These are phyloP conservation scores for Zaprionus vittiger DNA, from an alignment of 1,140 invertebrate species.

Conservation along the genomic window DNA sequence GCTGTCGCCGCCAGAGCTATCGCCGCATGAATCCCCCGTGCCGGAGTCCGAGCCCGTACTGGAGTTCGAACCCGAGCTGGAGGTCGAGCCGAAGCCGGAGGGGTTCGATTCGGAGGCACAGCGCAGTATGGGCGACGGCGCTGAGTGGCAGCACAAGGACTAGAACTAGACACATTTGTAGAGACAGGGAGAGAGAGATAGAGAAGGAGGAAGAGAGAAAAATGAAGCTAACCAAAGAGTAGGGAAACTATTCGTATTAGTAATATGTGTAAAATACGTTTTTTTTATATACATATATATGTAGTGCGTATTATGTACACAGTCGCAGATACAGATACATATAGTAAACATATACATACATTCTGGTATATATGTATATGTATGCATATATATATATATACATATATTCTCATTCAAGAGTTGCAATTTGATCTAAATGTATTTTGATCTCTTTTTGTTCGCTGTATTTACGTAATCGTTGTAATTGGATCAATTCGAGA, in stretches of 20 bases:
- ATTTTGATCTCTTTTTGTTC: constrained; percentile 22
- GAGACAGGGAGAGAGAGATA: neutral
- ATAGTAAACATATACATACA: neutral
- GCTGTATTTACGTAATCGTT: constrained; percentile 21
- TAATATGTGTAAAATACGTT: constrained; percentile 14
- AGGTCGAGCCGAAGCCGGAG: neutral
- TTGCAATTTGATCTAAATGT: constrained; percentile 51
- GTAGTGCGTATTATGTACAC: constrained; percentile 2
- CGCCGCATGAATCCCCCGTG: neutral
- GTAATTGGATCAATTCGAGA: constrained; percentile 16
- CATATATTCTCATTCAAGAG: constrained; percentile 22
- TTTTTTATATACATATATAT: constrained; percentile 2
- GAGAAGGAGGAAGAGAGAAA: neutral
- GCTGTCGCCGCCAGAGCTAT: neutral
- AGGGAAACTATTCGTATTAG: constrained; percentile 19
- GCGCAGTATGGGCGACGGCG: constrained; percentile 27
- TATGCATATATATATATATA: constrained; percentile 19
- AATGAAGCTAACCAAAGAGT: neutral
- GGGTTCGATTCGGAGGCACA: constrained; percentile 18
- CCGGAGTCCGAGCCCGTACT: neutral
- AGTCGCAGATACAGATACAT: neutral
- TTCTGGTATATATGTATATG: constrained; percentile 3
- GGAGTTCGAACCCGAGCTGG: neutral
- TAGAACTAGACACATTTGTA: constrained; percentile 19
- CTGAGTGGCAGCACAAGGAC: constrained; percentile 16